Base-by-base conservation (phyloP, 2,113 vertebrate species). In the Verasper variegatus region DNA sequence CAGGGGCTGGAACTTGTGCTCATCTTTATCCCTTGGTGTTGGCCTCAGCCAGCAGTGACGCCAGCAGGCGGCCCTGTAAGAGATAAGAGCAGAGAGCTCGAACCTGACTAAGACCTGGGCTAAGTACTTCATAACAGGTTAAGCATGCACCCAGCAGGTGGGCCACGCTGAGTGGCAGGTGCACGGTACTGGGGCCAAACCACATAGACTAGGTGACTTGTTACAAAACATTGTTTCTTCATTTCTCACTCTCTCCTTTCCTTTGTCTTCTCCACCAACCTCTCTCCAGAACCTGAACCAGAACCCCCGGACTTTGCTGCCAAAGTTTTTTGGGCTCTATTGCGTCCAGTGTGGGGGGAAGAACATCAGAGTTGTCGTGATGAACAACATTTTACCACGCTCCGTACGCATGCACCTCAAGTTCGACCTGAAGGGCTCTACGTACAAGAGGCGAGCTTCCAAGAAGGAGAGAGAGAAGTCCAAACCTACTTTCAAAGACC, bases 281-380 rank as follows among this genome's bases (percentile, higher is more conserved):
- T 15, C 21, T 59, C 40, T 57, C 59, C 89, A 98, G 97, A 99
- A 99, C 83, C 91, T 99, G 90, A 99, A 99, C 94, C 98, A 99
- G 94, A 99, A 99, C 82, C 97, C 97, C 0, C 93, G 98, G 67
- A 99, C 98, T 0, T 91, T 99, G 83, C 95, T 99, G 81, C 98
- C 98, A 21, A 99, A 99, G 92, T 99, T 99, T 84, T 99, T 98
- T 1, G 98, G 98, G 67, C 95, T 99, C 51, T 99, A 99, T 87
- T 99, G 98, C 0, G 96, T 99, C 78, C 98, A 99, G 74, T 97
- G 97, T 0, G 98, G 98, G 0, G 98, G 98, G 71, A 99, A 98
- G 90, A 99, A 99, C 93, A 99, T 99, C 91, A 93, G 98, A 0
- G 93, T 99, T 21, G 96, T 96, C 0, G 98, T 97, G 56, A 99